A percentile compares a stretch with the other conserved stretches of the same genome.
Evolutionary conservation across 1,140 invertebrate species (phyloP).

Genomic region (Drosophila arawakana): DNA sequence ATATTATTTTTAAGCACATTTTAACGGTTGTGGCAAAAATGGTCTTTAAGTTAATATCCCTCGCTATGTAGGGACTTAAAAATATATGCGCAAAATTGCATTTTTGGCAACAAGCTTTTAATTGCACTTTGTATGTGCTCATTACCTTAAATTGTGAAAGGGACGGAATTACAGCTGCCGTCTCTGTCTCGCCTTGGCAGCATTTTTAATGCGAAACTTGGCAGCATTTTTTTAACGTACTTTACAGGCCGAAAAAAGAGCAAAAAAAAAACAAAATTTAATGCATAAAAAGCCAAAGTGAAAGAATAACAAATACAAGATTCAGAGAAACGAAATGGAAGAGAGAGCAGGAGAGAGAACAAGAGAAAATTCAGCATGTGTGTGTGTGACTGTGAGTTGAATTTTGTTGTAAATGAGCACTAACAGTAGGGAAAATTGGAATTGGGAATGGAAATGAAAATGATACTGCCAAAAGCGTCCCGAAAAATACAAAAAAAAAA

Average conservation of each 20-base stretch:
- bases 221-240: constrained; percentile 37
- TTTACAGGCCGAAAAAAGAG: constrained; percentile 18
- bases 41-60: not conserved
- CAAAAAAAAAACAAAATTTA: constrained; percentile 35
- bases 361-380: constrained; percentile 3
- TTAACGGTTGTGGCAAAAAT: not conserved
- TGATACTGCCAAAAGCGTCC: constrained; percentile 61
- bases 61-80: not conserved
- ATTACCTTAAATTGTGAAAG: constrained; percentile 73
- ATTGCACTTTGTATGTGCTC: constrained; percentile 81
- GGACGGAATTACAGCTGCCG: constrained; percentile 13
- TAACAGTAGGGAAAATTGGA: constrained; percentile 46
- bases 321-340: constrained; percentile 7
- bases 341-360: not conserved
- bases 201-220: constrained; percentile 58
- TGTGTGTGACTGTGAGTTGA: constrained; percentile 22
- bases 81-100: constrained; percentile 68
- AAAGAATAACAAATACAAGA: constrained; percentile 36
- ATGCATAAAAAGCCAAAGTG: constrained; percentile 42
- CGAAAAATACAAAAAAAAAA: constrained; percentile 40
- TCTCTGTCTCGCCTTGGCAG: constrained; percentile 39
- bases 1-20: not conserved
- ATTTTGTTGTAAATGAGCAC: constrained; percentile 56
- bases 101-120: constrained; percentile 80
- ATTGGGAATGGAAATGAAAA: constrained; percentile 44